Evolutionary conservation across 2,888 invertebrate genomes (phyloP).

Genomic region (Acrobasis repandana): DNA sequence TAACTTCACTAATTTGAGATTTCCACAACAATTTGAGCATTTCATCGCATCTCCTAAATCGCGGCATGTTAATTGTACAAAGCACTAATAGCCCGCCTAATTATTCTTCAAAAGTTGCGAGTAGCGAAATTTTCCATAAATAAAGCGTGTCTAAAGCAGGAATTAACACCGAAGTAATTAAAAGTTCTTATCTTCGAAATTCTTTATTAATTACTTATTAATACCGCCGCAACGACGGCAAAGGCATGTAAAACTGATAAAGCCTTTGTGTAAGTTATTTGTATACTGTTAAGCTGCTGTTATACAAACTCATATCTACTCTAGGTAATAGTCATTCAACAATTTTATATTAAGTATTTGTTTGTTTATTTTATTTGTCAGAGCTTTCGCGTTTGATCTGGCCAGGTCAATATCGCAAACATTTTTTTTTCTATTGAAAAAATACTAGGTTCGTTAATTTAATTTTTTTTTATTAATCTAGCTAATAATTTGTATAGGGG

Average conservation of each 20-base stretch:
- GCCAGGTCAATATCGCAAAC: no score
- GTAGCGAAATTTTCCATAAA: slow-evolving; percentile 42
- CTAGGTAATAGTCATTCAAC: no score
- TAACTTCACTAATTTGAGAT: slow-evolving; percentile 13
- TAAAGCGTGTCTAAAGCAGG: slow-evolving; percentile 45
- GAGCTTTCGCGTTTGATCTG: no score
- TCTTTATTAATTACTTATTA: slow-evolving; percentile 38
- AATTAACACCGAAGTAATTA: slow-evolving; percentile 50
- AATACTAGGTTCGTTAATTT: no score
- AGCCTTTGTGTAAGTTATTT: background rate
- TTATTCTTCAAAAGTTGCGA: slow-evolving; percentile 41
- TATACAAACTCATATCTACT: background rate
- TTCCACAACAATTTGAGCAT: background rate
- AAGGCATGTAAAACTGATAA: slow-evolving; percentile 4
- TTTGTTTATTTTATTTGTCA: no score
- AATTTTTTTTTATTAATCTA: no score
- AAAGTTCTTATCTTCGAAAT: slow-evolving; percentile 45
- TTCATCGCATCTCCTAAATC: slow-evolving; percentile 23
- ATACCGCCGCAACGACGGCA: slow-evolving; percentile 18
- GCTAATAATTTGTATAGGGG: no score
- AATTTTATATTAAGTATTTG: no score
- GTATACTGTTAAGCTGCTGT: background rate
- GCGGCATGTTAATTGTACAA: slow-evolving; percentile 34
- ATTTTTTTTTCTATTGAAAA: no score
- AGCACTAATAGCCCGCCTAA: slow-evolving; percentile 38